Evolutionary conservation across 2,888 invertebrate species (phyloP).

Genomic region (Terebella lapidaria): DNA sequence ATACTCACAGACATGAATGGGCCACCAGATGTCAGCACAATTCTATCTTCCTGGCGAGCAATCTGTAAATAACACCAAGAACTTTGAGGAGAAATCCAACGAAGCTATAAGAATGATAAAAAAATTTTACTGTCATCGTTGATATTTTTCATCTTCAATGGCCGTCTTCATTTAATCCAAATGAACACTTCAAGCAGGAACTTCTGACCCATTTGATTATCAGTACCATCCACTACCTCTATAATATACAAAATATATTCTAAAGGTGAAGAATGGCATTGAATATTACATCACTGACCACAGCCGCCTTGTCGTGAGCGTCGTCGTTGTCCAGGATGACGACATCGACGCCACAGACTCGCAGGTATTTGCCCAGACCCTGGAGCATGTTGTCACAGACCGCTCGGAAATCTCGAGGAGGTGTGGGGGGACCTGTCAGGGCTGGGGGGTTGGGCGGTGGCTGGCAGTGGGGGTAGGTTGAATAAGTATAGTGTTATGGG

Average conservation of each 20-base stretch:
- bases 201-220: too few relatives aligned
- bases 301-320: constrained; percentile 57
- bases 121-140: too few relatives aligned
- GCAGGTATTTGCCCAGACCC: constrained; percentile 62
- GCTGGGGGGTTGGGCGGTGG: background rate
- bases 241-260: too few relatives aligned
- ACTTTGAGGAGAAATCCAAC: too few relatives aligned
- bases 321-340: constrained; percentile 57
- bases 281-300: too few relatives aligned
- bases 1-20: constrained; percentile 45
- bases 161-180: too few relatives aligned
- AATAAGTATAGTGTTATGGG: too few relatives aligned
- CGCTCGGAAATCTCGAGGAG: constrained; percentile 44
- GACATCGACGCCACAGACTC: constrained; percentile 64
- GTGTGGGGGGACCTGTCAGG: background rate
- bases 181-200: too few relatives aligned
- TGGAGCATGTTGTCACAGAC: constrained; percentile 61
- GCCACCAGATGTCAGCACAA: constrained; percentile 59
- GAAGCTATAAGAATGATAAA: too few relatives aligned
- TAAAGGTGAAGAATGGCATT: too few relatives aligned
- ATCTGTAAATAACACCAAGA: constrained; percentile 34
- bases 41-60: constrained; percentile 58
- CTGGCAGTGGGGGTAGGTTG: background rate
- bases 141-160: too few relatives aligned
- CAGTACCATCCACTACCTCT: too few relatives aligned